A percentile compares a stretch with the other conserved stretches of the same genome.
Conservation (phyloP, 1,140 invertebrate genomes). For the Aphelinus certus region DNA sequence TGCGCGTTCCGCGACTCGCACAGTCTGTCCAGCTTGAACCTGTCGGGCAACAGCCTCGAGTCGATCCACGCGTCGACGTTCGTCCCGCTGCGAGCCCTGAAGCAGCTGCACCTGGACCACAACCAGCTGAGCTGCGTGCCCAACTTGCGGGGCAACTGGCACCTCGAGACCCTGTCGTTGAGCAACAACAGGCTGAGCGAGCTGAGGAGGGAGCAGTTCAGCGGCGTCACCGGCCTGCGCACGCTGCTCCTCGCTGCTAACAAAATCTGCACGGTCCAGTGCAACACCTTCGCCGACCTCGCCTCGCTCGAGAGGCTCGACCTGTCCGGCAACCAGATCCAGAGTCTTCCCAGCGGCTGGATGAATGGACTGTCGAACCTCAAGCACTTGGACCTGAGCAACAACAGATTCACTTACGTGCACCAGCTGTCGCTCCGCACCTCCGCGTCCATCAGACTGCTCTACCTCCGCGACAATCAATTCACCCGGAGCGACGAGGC, state of each 20-base stretch:
- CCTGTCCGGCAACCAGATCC: slow-evolving; percentile 53
- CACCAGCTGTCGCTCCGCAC: slow-evolving; percentile 46
- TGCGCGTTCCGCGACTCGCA: slow-evolving; percentile 47
- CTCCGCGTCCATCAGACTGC: slow-evolving; percentile 38
- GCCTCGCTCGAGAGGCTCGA: slow-evolving; percentile 48
- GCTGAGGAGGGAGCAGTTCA: slow-evolving; percentile 40
- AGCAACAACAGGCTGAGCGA: slow-evolving; percentile 48
- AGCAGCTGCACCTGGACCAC: slow-evolving; percentile 48
- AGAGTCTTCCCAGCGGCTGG: slow-evolving; percentile 47
- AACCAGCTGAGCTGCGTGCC: slow-evolving; percentile 51
- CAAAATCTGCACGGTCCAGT: slow-evolving; percentile 45
- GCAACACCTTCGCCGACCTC: slow-evolving; percentile 46
- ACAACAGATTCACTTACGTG: slow-evolving; percentile 50
- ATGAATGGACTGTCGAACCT: slow-evolving; percentile 44
- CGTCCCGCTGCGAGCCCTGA: slow-evolving; percentile 33
- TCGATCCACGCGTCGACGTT: slow-evolving; percentile 39
- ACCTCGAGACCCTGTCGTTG: slow-evolving; percentile 47
- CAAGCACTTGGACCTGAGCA: slow-evolving; percentile 48
- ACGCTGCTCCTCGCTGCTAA: slow-evolving; percentile 51
- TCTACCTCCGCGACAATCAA: slow-evolving; percentile 49
- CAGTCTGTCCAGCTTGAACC: slow-evolving; percentile 46
- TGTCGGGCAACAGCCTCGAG: slow-evolving; percentile 50
- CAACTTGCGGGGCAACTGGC: slow-evolving; percentile 40
- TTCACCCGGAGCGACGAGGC: slow-evolving; percentile 19
- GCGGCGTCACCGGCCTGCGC: slow-evolving; percentile 38